Evolutionary conservation across 2,797 vertebrate species (phyloP).

Genomic region (Taenioides sp.): DNA sequence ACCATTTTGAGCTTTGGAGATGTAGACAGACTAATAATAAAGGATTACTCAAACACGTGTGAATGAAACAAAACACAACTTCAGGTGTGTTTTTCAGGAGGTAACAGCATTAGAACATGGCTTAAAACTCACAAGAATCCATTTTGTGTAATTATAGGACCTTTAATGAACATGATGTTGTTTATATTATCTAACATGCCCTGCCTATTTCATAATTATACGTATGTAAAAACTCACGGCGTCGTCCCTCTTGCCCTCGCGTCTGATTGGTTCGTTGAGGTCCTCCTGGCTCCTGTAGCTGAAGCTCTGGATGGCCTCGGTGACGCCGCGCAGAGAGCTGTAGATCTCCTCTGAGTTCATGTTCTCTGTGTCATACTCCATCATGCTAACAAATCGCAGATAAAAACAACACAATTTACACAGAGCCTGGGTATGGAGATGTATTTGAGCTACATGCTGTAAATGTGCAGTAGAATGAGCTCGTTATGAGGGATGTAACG

Average conservation of each 20-base stretch:
- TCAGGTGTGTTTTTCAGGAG: no score
- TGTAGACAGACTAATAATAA: no score
- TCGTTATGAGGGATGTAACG: no score
- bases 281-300: slow-evolving; percentile 97
- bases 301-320: slow-evolving; percentile 97
- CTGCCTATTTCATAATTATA: no score
- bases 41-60: no score
- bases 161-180: neutral
- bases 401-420: neutral
- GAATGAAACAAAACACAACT: no score
- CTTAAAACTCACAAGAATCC: no score
- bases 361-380: slow-evolving; percentile 97
- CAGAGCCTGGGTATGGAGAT: neutral
- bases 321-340: slow-evolving; percentile 94
- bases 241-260: slow-evolving; percentile 93
- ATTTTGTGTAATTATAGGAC: no score
- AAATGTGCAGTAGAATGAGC: neutral
- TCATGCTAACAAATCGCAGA: slow-evolving; percentile 79
- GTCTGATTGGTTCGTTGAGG: slow-evolving; percentile 92
- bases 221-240: slow-evolving; percentile 75
- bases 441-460: slow-evolving; percentile 18
- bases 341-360: slow-evolving; percentile 99
- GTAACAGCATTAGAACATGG: no score
- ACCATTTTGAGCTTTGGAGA: no score
- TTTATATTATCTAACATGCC: no score